Conservation (phyloP, 2,888 invertebrate species). For the Drosophila austrosaltans region DNA sequence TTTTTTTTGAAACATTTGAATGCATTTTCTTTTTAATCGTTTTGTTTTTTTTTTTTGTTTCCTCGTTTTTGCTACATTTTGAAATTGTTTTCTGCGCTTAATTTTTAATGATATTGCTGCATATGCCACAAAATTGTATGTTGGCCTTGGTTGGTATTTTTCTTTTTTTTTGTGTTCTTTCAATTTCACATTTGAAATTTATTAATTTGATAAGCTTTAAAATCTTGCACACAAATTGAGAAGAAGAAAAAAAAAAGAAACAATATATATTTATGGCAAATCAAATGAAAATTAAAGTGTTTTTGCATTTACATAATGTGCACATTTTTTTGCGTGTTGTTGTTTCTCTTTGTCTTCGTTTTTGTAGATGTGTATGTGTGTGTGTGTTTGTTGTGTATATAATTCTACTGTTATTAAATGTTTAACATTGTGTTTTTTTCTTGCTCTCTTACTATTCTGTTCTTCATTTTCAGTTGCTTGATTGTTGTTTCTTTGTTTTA, state of each 20-base stretch:
- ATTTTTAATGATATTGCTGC: conserved; percentile 71
- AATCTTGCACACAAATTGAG: conserved; percentile 58
- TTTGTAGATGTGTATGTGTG: conserved; percentile 41
- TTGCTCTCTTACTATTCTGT: conserved; percentile 24
- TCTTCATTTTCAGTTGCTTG: background rate
- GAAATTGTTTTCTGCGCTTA: conserved; percentile 49
- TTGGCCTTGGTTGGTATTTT: conserved; percentile 31
- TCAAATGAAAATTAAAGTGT: conserved; percentile 33
- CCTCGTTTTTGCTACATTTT: conserved; percentile 12
- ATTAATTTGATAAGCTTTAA: conserved; percentile 33
- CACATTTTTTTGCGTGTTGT: conserved; percentile 17
- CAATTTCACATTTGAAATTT: conserved; percentile 5
- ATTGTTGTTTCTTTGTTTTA: conserved; percentile 11
- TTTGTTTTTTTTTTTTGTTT: conserved; percentile 31
- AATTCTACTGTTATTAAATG: conserved; percentile 28
- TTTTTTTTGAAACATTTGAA: conserved; percentile 9
- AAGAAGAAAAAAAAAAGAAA: conserved; percentile 10
- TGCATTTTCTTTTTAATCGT: conserved; percentile 34
- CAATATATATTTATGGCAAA: conserved; percentile 51
- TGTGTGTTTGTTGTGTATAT: conserved; percentile 28
- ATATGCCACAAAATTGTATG: conserved; percentile 67
- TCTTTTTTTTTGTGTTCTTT: conserved; percentile 13
- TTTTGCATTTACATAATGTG: conserved; percentile 29
- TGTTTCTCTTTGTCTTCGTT: conserved; percentile 12
- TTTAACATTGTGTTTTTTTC: conserved; percentile 45